Base-by-base conservation (phyloP, 1,140 invertebrate genomes). In the Rhopalosiphum padi region DNA sequence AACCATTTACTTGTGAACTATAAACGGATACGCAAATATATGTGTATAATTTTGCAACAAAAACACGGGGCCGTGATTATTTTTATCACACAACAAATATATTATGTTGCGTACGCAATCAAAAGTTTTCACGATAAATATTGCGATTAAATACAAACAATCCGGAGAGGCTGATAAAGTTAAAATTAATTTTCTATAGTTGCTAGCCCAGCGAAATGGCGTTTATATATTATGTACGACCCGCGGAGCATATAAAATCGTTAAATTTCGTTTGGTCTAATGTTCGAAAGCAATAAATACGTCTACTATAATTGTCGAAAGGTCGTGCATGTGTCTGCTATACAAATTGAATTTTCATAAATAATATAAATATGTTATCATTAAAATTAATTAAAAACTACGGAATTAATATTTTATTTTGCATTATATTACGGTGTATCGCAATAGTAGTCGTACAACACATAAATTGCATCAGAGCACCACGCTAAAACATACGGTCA, bases 351-450 rank as follows among this genome's bases (percentile, higher is more conserved):
- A 89, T 55, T 89, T 89, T 89, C 48, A 89, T 89, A 41, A 89
- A 37, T 89, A 41, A 55, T 53, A 25, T 88, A 35, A 51, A 35
- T 88, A 35, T 88, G 0, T n/a, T 41, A 30, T 53, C 3, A 35
- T 55, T 25, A 89, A 89, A 89, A 89, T 55, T 89, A 89, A 89
- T 89, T 53, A 89, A 89, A 89, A 53, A 23, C 21, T 55, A 46
- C n/a, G 0, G 41, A 51, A 35, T 30, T 86, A n/a, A 53, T 88
- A 51, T 51, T 35, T 37, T 51, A n/a, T 68, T 30, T 68, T 51
- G 48, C 15, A 51, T 51, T 68, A n/a, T 68, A 68, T 25, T 43
- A 85, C 23, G 23, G 4, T 23, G 41, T 46, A 25, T 86, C 11
- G 43, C 11, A 86, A 18, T 46, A 41, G 60, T 25, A 46, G 3